phyloP scores from a whole-genome alignment of 2,113 vertebrate genomes.

The Telmatochromis brichardi region DNA sequence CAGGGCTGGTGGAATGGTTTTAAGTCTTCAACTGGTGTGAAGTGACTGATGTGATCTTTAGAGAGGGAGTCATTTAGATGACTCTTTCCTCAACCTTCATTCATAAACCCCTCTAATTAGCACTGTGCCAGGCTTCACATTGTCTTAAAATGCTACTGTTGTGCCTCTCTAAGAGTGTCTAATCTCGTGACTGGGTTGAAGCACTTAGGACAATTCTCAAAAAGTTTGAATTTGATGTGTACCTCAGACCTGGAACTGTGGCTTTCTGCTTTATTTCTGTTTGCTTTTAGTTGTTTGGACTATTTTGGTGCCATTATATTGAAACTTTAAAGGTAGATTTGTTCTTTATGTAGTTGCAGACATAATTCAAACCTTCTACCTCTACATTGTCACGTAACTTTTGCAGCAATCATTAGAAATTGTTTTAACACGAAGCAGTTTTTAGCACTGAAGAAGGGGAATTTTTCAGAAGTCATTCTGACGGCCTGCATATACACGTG shows the following conservation, averaged over 20 bases:
- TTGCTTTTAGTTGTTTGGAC: constrained; percentile 50
- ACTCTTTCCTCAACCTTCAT: constrained; percentile 20
- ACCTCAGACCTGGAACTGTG: constrained; percentile 38
- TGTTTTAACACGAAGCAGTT: constrained; percentile 46
- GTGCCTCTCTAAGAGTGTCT: constrained; percentile 59
- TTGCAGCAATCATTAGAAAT: constrained; percentile 34
- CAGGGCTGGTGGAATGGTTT: neutral
- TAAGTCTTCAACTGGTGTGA: neutral
- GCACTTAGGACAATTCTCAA: constrained; percentile 59
- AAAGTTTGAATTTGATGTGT: constrained; percentile 34
- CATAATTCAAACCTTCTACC: constrained; percentile 61
- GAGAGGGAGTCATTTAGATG: neutral
- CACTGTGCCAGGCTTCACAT: constrained; percentile 8
- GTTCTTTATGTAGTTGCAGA: constrained; percentile 50
- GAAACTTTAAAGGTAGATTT: constrained; percentile 58
- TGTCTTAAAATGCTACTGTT: constrained; percentile 66
- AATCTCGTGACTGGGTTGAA: constrained; percentile 51
- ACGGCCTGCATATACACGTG: constrained; percentile 1
- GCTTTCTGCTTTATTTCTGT: constrained; percentile 30
- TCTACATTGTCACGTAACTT: constrained; percentile 47
- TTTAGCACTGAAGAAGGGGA: constrained; percentile 15
- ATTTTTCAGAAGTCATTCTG: constrained; percentile 9
- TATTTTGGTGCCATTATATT: constrained; percentile 53
- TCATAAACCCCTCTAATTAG: neutral
- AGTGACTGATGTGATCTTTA: neutral